phyloP scores from a whole-genome alignment of 2,888 invertebrate species.

The Mantis religiosa region DNA sequence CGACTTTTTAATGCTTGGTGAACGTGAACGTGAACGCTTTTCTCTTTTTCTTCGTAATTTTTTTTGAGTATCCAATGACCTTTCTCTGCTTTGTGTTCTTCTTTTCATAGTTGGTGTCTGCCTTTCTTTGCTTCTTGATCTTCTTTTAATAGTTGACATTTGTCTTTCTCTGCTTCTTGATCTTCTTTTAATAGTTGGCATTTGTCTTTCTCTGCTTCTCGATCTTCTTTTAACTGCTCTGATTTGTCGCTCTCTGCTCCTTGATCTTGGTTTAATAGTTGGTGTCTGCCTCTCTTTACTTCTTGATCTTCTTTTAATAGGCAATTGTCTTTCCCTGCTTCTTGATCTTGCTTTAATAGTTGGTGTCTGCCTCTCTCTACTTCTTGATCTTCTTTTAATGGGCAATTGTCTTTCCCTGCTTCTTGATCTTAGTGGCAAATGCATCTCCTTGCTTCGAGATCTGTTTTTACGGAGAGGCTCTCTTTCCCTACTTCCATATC shows the following conservation, averaged over 20 bases:
- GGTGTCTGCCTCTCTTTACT: too few relatives aligned
- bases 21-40: too few relatives aligned
- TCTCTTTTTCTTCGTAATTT: neutral
- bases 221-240: too few relatives aligned
- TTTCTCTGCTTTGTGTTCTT: neutral
- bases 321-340: too few relatives aligned
- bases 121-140: neutral
- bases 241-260: too few relatives aligned
- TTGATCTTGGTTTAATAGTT: too few relatives aligned
- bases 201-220: neutral
- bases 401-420: neutral
- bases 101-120: neutral
- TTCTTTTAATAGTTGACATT: neutral
- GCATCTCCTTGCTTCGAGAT: neutral
- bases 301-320: too few relatives aligned
- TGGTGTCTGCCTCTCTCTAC: too few relatives aligned
- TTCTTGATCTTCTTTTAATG: too few relatives aligned
- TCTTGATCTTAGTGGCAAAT: neutral
- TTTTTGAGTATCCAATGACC: neutral
- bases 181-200: neutral
- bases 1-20: neutral
- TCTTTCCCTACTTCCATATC: too few relatives aligned
- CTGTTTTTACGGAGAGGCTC: neutral
- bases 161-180: neutral
- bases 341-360: too few relatives aligned